Base-by-base conservation (phyloP, 2,888 invertebrate species). In the Germaria angustata region DNA sequence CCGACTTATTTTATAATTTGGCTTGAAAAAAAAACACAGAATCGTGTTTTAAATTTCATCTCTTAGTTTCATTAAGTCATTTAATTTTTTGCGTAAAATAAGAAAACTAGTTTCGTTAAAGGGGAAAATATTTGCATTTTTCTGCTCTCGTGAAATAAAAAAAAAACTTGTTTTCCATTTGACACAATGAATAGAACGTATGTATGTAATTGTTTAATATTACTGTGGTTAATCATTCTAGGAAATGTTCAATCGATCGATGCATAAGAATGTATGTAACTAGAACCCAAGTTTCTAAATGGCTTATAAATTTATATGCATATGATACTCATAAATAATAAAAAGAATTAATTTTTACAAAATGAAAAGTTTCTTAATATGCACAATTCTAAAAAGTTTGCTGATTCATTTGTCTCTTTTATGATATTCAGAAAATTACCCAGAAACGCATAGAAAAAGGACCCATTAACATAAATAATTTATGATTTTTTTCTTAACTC, bases 161-260 rank as follows among this genome's bases (percentile, higher is more conserved):
- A 17, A n/a, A 13, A 20, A 55, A 51, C 63, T 55, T 32, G 65
- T 75, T 73, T 55, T 41, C 20, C 2, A 39, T 53, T 71, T 72
- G 49, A 24, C 51, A 39, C 17, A 51, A 22, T 49, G 4, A 66
- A 39, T 39, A 39, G 55, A 55, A 69, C 20, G 3, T 44, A 24
- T 55, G 4, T 32, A 5, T 20, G 17, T 17, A 28, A 6, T n/a
- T 66, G 5, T 2, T 7, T 20, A 22, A 51, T 24, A 24, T 6
- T 24, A 51, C 17, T 44, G 17, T 20, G 41, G 20, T 44, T 69
- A 69, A 55, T 55, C 41, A 44, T 44, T 44, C 55, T 57, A 57
- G 69, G 57, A 69, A 69, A 55, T 57, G 22, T 44, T 57, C 11
- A 1, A 2, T 41, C 28, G n/a, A n/a, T n/a, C 17, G n/a, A 36